These are phyloP conservation scores for Drosophila novamexicana DNA, from an alignment of 1,140 invertebrate species.

Conservation along the genomic window DNA sequence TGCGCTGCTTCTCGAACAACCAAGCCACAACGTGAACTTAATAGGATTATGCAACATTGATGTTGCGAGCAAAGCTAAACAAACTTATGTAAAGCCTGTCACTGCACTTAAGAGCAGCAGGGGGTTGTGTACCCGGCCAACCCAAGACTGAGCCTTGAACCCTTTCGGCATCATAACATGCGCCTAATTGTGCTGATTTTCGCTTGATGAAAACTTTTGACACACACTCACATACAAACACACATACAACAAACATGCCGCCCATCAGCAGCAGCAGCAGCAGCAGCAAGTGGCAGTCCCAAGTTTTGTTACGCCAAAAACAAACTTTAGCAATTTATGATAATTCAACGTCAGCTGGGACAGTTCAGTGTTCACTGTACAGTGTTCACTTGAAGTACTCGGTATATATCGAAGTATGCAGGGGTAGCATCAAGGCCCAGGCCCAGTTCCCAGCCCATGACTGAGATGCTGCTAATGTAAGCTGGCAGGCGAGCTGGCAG, in stretches of 20 bases:
- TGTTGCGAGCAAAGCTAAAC: conserved; percentile 41
- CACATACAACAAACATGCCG: conserved; percentile 22
- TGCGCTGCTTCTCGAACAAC: conserved; percentile 54
- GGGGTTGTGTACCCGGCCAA: background rate
- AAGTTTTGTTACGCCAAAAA: conserved; percentile 81
- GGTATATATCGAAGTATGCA: conserved; percentile 12
- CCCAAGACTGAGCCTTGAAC: conserved; percentile 40
- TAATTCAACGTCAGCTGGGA: conserved; percentile 83
- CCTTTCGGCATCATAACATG: conserved; percentile 58
- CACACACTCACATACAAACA: conserved; percentile 28
- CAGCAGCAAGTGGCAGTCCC: conserved; percentile 48
- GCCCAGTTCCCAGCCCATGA: conserved; percentile 26
- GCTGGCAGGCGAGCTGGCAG: conserved; percentile 23
- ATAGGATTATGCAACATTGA: conserved; percentile 80
- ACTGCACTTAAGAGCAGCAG: conserved; percentile 53
- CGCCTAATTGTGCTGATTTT: conserved; percentile 78
- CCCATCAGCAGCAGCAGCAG: conserved; percentile 27
- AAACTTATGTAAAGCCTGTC: conserved; percentile 79
- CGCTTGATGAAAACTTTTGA: conserved; percentile 75
- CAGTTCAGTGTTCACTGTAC: conserved; percentile 67
- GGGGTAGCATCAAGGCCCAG: conserved; percentile 28
- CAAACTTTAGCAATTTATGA: conserved; percentile 83
- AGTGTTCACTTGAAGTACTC: conserved; percentile 43
- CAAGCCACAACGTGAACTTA: conserved; percentile 73
- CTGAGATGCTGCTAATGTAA: conserved; percentile 55